These are phyloP conservation scores for Pandemis heparana DNA, from an alignment of 2,888 invertebrate genomes.

Conservation along the genomic window DNA sequence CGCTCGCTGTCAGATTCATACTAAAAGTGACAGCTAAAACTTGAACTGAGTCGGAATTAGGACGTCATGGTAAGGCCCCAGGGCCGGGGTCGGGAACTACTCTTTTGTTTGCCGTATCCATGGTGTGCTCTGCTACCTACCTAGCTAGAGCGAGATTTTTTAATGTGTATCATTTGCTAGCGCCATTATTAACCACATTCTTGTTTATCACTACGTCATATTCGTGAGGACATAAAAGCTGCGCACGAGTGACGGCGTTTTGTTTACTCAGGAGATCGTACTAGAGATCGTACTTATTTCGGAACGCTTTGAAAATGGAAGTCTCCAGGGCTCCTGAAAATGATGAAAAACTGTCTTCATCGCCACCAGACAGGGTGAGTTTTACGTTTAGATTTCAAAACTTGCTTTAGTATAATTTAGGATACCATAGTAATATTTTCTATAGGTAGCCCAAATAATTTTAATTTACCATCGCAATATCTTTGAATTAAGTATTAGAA, in stretches of 20 bases:
- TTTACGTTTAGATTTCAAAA: neutral
- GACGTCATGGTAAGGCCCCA: too few species aligned
- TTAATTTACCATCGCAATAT: too few species aligned
- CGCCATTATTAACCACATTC: constrained; percentile 17
- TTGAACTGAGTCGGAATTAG: too few species aligned
- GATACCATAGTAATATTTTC: neutral
- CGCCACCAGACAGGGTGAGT: constrained; percentile 43
- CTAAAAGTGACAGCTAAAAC: too few species aligned
- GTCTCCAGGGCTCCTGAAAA: constrained; percentile 17
- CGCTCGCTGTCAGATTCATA: too few species aligned
- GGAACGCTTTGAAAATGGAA: constrained; percentile 31
- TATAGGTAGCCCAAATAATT: neutral
- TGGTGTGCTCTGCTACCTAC: neutral
- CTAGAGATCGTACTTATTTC: constrained; percentile 2
- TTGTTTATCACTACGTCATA: constrained; percentile 36
- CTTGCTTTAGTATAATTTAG: neutral
- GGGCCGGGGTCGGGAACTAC: too few species aligned
- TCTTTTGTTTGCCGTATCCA: too few species aligned
- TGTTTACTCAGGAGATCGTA: constrained; percentile 29
- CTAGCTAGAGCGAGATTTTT: neutral
- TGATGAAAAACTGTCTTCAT: constrained; percentile 34
- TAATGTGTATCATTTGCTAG: neutral
- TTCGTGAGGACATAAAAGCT: constrained; percentile 36
- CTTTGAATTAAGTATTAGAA: too few species aligned
- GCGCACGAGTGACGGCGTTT: constrained; percentile 19